Conservation (phyloP, 2,888 invertebrate species). For the Melanotus villosus region DNA sequence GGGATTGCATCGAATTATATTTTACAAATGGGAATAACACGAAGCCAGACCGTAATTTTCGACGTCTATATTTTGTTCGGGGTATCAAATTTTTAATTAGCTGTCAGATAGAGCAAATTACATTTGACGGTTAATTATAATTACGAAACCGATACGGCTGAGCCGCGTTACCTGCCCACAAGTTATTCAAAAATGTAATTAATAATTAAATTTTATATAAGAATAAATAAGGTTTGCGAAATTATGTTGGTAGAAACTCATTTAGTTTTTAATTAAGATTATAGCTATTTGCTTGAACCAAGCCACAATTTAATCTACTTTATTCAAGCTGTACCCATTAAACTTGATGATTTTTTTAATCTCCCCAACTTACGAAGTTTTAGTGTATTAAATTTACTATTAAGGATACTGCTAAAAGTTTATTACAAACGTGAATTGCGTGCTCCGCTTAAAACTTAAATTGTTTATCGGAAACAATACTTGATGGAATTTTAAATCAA, state of each 20-base stretch:
- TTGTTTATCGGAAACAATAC: not conserved
- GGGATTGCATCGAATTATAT: not conserved
- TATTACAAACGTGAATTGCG: constrained; percentile 26
- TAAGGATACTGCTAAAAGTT: constrained; percentile 20
- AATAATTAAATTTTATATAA: constrained; percentile 56
- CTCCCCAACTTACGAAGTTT: constrained; percentile 42
- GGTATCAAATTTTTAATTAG: constrained; percentile 66
- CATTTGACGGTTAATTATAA: constrained; percentile 65
- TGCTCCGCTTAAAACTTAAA: constrained; percentile 23
- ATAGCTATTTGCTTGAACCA: constrained; percentile 58
- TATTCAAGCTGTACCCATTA: constrained; percentile 48
- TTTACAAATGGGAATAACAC: not conserved
- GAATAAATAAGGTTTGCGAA: constrained; percentile 55
- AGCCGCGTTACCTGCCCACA: constrained; percentile 52
- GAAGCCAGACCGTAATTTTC: constrained; percentile 38
- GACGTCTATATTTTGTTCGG: constrained; percentile 59
- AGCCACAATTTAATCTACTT: constrained; percentile 55
- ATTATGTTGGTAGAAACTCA: constrained; percentile 58
- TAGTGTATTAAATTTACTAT: constrained; percentile 42
- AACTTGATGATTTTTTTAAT: constrained; percentile 48
- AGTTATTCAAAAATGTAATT: constrained; percentile 52
- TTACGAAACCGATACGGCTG: constrained; percentile 61
- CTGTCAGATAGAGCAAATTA: constrained; percentile 67
- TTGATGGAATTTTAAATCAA: not conserved
- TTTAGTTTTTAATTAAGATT: constrained; percentile 61